Evolutionary conservation across 2,797 vertebrate genomes (phyloP).

Genomic region (Notolabrus celidotus): DNA sequence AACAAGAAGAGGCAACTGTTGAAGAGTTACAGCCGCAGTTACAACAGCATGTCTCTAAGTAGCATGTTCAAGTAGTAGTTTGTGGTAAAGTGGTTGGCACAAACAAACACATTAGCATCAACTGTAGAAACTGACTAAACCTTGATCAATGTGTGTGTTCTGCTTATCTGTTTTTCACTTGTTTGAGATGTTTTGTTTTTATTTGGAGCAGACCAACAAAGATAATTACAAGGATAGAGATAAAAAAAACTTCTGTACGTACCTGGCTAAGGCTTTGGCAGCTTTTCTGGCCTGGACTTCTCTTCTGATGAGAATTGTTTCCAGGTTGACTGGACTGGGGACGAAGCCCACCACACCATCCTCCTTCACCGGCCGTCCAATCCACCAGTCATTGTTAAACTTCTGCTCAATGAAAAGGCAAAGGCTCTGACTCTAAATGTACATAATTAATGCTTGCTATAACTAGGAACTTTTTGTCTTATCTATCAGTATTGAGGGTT

Average conservation of each 20-base stretch:
- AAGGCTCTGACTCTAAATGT: not conserved
- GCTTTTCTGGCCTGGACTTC: slow-evolving; percentile 98
- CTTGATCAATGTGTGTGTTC: too few relatives aligned
- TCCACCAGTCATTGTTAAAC: slow-evolving; percentile 99
- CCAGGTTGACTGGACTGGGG: slow-evolving; percentile 98
- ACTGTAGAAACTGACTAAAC: too few relatives aligned
- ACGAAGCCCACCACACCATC: slow-evolving; percentile 98
- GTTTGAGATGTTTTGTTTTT: too few relatives aligned
- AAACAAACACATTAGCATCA: too few relatives aligned
- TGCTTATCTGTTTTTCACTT: too few relatives aligned
- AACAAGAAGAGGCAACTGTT: too few relatives aligned
- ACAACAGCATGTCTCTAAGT: too few relatives aligned
- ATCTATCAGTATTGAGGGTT: not conserved
- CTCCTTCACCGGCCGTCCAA: slow-evolving; percentile 96
- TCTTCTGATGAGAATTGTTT: slow-evolving; percentile 96
- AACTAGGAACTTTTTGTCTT: not conserved
- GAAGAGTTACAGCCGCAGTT: too few relatives aligned
- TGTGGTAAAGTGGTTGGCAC: too few relatives aligned
- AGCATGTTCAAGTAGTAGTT: too few relatives aligned
- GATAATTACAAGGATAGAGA: not conserved
- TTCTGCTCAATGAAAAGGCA: slow-evolving; percentile 83
- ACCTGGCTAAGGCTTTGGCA: slow-evolving; percentile 90
- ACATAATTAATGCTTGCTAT: not conserved
- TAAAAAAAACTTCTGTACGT: slow-evolving; percentile 28
- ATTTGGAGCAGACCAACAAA: too few relatives aligned